Base-by-base conservation (phyloP, 1,140 invertebrate species). In the Lethocerus indicus region DNA sequence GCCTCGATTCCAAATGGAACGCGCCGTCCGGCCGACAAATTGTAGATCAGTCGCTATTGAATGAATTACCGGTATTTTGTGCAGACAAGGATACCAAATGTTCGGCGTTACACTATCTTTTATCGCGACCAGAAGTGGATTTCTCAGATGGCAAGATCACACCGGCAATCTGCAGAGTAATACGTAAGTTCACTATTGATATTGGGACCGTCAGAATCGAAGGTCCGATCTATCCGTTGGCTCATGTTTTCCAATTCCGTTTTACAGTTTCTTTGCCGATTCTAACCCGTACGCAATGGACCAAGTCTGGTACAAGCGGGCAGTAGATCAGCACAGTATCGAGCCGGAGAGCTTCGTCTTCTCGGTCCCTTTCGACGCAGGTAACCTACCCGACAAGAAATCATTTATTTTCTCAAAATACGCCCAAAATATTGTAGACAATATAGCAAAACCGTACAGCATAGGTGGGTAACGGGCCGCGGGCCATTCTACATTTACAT, bases 341-440 rank as follows among this genome's bases (percentile, higher is more conserved):
- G 84, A 90, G 59, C 79, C 81, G 0, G 84, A 89, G 54, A 88
- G 86, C 58, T 93, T 92, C 63, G 87, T 92, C 0, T 93, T 85
- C 63, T 90, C 87, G 49, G 86, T 94, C 7, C 87, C 89, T 3
- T 90, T 85, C 58, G 76, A 85, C 60, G 82, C 81, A 55, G 83
- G 74, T 71, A 70, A 60, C n/a, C n/a, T n/a, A n/a, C n/a, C n/a
- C n/a, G n/a, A n/a, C n/a, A n/a, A n/a, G n/a, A n/a, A n/a, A n/a
- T n/a, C n/a, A n/a, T n/a, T n/a, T n/a, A n/a, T n/a, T n/a, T n/a
- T n/a, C n/a, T n/a, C n/a, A n/a, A n/a, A n/a, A n/a, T n/a, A n/a
- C n/a, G n/a, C n/a, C n/a, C n/a, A n/a, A n/a, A n/a, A n/a, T n/a
- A n/a, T n/a, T n/a, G n/a, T n/a, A n/a, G n/a, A n/a, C n/a, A n/a